Evolutionary conservation across 2,797 vertebrate genomes (phyloP), one percentile per base, ranked within the genome.

Genomic region (Dryobates pubescens): DNA sequence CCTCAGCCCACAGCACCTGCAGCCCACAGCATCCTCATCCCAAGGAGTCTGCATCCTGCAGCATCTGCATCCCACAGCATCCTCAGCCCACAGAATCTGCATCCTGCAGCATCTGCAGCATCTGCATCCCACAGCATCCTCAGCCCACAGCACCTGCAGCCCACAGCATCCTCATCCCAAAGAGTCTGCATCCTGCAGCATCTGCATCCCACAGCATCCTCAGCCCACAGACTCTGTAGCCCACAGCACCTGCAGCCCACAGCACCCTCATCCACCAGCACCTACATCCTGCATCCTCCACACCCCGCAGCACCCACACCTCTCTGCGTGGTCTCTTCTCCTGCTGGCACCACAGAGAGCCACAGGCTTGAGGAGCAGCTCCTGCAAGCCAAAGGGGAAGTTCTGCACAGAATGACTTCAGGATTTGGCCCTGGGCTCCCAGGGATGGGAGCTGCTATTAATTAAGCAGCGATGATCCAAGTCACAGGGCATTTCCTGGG

Each of bases 401-500:
- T 51, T 49, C 59, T 10, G 57, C 54, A 7, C 1, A 29, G 34
- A 9, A 68, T 56, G 71, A 82, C 30, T 82, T 58, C 82, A 89
- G 85, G 86, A 9, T 84, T 76, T 89, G 90, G 78, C 78, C 75
- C 57, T 0, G 0, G 34, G n/a, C 4, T 43, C 20, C 30, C 1
- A 0, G 36, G 53, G 57, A 67, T 32, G 73, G 89, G 89, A 88
- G 41, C 27, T 80, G 16, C 27, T 43, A 38, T 77, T 75, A 79
- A 96, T 90, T 47, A 79, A 86, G 86, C 70, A 90, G 29, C 47
- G 4, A 62, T 32, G 92, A 76, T 86, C 81, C 90, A 38, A 84
- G 81, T 11, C 88, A 45, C 45, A 4, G 91, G 86, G 71, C 90
- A 58, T 74, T 94, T 94, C 93, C 83, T 70, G 77, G 62, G 82